Percentiles rank a stretch among this genome's conserved stretches.
phyloP scores from a whole-genome alignment of 2,113 vertebrate genomes.

The Malaclemys terrapin region DNA sequence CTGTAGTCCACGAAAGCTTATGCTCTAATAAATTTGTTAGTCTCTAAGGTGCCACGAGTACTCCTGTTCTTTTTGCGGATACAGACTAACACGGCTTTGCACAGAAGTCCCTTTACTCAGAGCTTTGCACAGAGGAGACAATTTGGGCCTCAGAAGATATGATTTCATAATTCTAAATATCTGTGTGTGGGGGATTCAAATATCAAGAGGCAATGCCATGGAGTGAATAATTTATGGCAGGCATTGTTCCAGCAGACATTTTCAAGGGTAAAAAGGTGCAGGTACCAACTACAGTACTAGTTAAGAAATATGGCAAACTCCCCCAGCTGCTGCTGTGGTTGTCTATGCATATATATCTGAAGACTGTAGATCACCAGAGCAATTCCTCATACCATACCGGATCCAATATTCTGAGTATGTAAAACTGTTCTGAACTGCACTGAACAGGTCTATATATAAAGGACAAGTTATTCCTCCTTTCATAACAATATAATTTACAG shows the following conservation, averaged over 20 bases:
- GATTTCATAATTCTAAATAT: neutral
- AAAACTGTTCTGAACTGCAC: conserved; percentile 22
- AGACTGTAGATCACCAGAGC: neutral
- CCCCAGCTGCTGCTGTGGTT: neutral
- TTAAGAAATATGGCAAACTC: neutral
- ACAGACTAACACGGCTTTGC: neutral
- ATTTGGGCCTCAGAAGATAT: neutral
- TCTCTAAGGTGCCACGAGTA: no score
- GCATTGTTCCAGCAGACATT: neutral
- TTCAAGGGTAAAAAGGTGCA: neutral
- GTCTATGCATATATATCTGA: neutral
- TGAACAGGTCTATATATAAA: neutral
- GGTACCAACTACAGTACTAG: neutral
- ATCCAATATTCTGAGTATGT: neutral
- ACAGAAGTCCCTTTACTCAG: neutral
- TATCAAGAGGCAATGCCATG: neutral
- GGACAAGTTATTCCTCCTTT: neutral
- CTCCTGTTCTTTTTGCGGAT: no score
- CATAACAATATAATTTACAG: conserved; percentile 10
- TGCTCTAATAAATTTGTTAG: no score
- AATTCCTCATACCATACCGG: neutral
- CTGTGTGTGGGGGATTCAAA: neutral
- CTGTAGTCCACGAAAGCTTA: no score
- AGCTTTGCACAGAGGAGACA: neutral
- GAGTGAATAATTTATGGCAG: neutral